Percentiles rank a stretch among this genome's conserved stretches.
These are phyloP conservation scores for Nomada ruficornis DNA, from an alignment of 2,888 invertebrate genomes.

Conservation along the genomic window DNA sequence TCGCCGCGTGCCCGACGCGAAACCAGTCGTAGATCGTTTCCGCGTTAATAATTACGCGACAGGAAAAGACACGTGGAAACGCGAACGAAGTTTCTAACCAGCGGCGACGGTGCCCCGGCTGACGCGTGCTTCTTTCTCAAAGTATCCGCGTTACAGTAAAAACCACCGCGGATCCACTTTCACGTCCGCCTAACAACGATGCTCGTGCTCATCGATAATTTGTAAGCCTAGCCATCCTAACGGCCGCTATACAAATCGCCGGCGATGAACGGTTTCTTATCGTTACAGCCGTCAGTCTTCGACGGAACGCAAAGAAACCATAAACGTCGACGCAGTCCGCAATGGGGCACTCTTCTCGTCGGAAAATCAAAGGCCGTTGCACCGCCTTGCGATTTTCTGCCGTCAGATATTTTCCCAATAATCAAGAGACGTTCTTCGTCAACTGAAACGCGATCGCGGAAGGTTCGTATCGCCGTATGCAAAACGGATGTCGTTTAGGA, in stretches of 20 bases:
- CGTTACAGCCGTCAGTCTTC: not conserved
- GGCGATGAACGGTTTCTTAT: constrained; percentile 35
- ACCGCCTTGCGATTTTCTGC: too few species aligned
- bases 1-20: not conserved
- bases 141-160: constrained; percentile 28
- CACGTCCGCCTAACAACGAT: constrained; percentile 45
- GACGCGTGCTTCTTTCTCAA: constrained; percentile 33
- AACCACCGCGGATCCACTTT: constrained; percentile 49
- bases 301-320: constrained; percentile 36
- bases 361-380: too few species aligned
- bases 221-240: constrained; percentile 30
- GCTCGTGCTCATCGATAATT: constrained; percentile 49
- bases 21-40: not conserved
- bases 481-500: constrained; percentile 32
- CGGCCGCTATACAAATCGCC: constrained; percentile 47
- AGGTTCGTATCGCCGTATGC: not conserved
- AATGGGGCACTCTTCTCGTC: not conserved
- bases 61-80: constrained; percentile 9
- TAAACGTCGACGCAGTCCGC: constrained; percentile 17
- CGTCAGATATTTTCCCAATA: not conserved
- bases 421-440: not conserved
- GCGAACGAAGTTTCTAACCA: constrained; percentile 33
- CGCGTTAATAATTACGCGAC: constrained; percentile 12
- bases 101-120: not conserved
- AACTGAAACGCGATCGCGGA: not conserved